Conservation (phyloP, 2,888 invertebrate genomes). For the Opisthograptis luteolata region DNA sequence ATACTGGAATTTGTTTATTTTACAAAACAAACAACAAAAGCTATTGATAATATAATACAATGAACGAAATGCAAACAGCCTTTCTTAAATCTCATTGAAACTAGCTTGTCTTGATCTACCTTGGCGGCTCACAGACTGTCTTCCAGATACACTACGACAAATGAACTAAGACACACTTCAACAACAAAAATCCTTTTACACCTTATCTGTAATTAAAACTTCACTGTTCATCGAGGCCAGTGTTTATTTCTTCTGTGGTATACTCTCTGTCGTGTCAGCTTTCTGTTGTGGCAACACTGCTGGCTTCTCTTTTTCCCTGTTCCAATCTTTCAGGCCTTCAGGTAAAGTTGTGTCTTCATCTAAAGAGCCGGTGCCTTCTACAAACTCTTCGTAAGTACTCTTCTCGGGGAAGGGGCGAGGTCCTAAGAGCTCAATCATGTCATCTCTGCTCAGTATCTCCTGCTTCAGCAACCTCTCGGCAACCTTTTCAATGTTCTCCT, state of each 20-base stretch:
- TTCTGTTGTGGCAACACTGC: no score
- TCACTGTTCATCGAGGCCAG: conserved; percentile 51
- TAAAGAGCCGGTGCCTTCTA: conserved; percentile 98
- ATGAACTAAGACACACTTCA: conserved; percentile 46
- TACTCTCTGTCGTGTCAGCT: conserved; percentile 46
- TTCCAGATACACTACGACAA: conserved; percentile 41
- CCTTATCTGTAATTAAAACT: conserved; percentile 73
- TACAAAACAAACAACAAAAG: conserved; percentile 60
- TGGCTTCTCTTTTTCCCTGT: conserved; percentile 85
- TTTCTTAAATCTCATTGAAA: conserved; percentile 34
- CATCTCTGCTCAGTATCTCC: conserved; percentile 97
- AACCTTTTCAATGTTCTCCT: conserved; percentile 93
- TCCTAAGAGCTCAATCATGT: conserved; percentile 98
- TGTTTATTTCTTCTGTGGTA: conserved; percentile 62
- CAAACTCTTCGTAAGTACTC: conserved; percentile 99
- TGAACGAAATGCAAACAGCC: conserved; percentile 36
- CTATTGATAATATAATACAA: conserved; percentile 44
- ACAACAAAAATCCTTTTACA: conserved; percentile 64
- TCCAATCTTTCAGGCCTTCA: conserved; percentile 98
- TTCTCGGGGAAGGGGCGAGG: conserved; percentile 98
- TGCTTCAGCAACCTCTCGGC: conserved; percentile 95
- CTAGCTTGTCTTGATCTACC: conserved; percentile 20
- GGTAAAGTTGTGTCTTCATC: conserved; percentile 98
- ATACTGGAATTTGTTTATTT: conserved; percentile 72
- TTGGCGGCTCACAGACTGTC: conserved; percentile 37